phyloP scores from a whole-genome alignment of 2,888 invertebrate genomes.

The Lucinisca nassula region DNA sequence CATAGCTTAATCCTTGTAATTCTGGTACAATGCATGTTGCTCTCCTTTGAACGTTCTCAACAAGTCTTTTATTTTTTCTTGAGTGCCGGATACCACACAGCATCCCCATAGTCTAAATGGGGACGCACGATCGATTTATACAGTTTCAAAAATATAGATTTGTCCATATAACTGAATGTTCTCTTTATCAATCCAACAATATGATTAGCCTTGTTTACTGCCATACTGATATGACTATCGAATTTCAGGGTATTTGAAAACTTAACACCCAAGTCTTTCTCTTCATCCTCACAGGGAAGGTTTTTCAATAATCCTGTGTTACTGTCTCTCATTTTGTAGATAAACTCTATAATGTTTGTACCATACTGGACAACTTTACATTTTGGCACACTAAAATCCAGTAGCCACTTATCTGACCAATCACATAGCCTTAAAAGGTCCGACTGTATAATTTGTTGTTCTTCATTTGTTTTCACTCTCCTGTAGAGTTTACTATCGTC shows the following conservation, averaged over 20 bases:
- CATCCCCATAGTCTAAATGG: neutral
- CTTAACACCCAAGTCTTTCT: neutral
- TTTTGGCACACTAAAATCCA: neutral
- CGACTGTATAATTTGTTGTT: neutral
- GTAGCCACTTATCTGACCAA: neutral
- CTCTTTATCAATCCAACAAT: neutral
- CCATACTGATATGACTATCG: neutral
- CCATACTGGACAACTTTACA: constrained; percentile 1
- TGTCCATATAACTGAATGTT: neutral
- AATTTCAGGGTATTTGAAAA: neutral
- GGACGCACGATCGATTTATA: neutral
- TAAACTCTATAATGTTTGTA: neutral
- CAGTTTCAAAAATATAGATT: neutral
- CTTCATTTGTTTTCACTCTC: neutral
- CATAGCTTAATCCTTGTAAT: neutral
- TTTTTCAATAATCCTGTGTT: neutral
- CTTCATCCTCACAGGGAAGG: neutral
- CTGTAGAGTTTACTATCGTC: neutral
- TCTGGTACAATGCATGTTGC: neutral
- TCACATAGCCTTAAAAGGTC: neutral
- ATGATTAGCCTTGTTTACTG: neutral
- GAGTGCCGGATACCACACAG: neutral
- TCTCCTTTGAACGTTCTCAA: neutral
- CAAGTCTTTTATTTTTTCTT: neutral
- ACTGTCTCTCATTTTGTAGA: neutral